Base-by-base conservation (phyloP, 1,140 invertebrate genomes). In the Drosophila santomea region DNA sequence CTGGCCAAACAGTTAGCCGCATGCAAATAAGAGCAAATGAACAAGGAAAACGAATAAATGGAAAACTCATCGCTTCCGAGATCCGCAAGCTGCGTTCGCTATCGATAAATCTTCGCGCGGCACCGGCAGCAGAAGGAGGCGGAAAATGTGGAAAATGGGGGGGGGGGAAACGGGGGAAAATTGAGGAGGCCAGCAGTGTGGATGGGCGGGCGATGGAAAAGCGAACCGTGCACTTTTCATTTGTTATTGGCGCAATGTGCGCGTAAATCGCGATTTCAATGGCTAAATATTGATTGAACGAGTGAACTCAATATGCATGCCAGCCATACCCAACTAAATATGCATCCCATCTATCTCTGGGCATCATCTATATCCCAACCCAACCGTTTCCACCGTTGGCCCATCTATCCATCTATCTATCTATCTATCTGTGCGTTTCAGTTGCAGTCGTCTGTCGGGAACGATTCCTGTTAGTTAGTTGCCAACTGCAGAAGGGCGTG, bases 211-310 rank as follows among this genome's bases (percentile, higher is more conserved):
- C 7, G 6, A 20, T 41, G 28, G 61, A 20, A 66, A 45, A 38
- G 45, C 38, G 61, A 68, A 67, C 64, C 56, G 79, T 60, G 74
- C 83, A 88, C 83, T 86, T 88, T 86, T 76, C 79, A 86, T 86
- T 86, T 86, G 82, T 86, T 86, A 82, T 88, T 86, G 72, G 82
- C 75, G 83, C 82, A 88, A 88, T 86, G 88, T 88, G 83, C 83
- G 84, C 83, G 83, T 83, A 86, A 86, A 86, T 86, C 83, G 83
- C 75, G 83, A 86, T 86, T 86, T 86, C 83, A 88, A 83, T 78
- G 62, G 83, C 82, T 88, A 82, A 86, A 86, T 86, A 86, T 86
- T 86, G 83, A 86, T 86, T 86, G 83, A 86, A 86, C 85, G 83
- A 86, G 79, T 83, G 83, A 88, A 86, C 83, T 88, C 83, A 86